Base-by-base conservation (phyloP, 2,797 vertebrate species). In the Cyprinella venusta region DNA sequence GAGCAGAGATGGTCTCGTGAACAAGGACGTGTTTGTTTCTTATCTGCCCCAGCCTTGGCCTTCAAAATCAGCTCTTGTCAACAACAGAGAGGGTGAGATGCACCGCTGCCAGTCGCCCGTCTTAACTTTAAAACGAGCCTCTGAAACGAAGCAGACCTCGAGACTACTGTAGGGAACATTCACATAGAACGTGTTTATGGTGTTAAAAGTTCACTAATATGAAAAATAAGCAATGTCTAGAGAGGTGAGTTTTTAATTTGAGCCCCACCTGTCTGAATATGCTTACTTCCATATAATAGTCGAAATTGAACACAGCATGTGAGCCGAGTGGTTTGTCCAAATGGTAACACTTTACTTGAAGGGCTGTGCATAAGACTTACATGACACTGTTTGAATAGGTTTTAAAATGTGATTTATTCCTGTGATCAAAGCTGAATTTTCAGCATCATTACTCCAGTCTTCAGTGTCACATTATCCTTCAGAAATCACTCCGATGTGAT, bases 1-100 rank as follows among this genome's bases (percentile, higher is more conserved):
- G 92, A 92, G 92, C 74, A 88, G 71, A 72, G 90, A 91, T 65
- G 88, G 65, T 82, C 67, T 83, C 16, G 72, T 79, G 82, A 68
- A 85, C 81, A 79, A 79, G 83, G 65, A 83, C 86, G 86, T 85
- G 84, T 89, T 79, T 69, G 72, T 50, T 38, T 80, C 64, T 84
- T 80, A 83, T 82, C 90, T 88, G 89, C 88, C 83, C 59, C 84
- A 65, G 65, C 68, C 71, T 48, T 79, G 78, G 80, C 85, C 80
- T 75, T 80, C 87, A 59, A 70, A 87, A 89, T 88, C 84, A 86
- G 80, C 26, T 40, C 81, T 72, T 87, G 88, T 89, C 88, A 89
- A 74, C 86, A 87, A 45, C 48, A 45, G 36, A 72, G 61, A 74
- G 72, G 72, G 19, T 68, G 26, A 19, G 76, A 69, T 69, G 54